Evolutionary conservation across 2,888 invertebrate genomes (phyloP).

Genomic region (Cheilosia pagana): DNA sequence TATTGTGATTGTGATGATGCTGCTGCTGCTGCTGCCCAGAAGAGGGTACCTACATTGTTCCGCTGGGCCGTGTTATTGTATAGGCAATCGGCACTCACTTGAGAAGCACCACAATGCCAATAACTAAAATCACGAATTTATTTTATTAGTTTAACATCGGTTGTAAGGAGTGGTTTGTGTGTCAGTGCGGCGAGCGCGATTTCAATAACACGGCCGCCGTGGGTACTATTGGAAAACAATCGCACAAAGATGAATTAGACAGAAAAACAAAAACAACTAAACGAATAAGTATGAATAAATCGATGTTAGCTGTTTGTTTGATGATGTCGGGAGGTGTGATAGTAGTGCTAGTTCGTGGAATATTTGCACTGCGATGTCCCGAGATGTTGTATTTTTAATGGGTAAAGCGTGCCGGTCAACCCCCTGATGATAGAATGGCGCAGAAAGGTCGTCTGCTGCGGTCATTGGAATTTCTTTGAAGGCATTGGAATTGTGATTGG

Average conservation of each 20-base stretch:
- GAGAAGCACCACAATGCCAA: slow-evolving; percentile 66
- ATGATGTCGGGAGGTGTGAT: slow-evolving; percentile 61
- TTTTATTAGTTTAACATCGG: slow-evolving; percentile 71
- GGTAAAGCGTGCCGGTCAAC: slow-evolving; percentile 65
- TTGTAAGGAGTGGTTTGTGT: slow-evolving; percentile 56
- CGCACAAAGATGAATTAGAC: slow-evolving; percentile 39
- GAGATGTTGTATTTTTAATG: slow-evolving; percentile 57
- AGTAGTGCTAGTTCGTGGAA: slow-evolving; percentile 63
- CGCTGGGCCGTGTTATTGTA: slow-evolving; percentile 43
- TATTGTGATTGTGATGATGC: slow-evolving; percentile 3
- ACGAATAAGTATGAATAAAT: slow-evolving; percentile 48
- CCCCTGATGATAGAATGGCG: slow-evolving; percentile 53
- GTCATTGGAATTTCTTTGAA: slow-evolving; percentile 32
- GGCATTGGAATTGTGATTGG: slow-evolving; percentile 37
- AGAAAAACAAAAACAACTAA: slow-evolving; percentile 12
- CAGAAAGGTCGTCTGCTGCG: slow-evolving; percentile 44
- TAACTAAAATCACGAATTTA: slow-evolving; percentile 73
- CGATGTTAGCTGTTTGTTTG: slow-evolving; percentile 50
- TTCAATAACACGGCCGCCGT: slow-evolving; percentile 60
- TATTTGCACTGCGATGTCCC: slow-evolving; percentile 55
- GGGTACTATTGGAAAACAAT: slow-evolving; percentile 32
- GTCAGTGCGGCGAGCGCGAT: slow-evolving; percentile 52
- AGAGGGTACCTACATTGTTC: slow-evolving; percentile 56
- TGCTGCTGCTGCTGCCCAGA: too few relatives aligned
- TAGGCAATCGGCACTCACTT: slow-evolving; percentile 67